Evolutionary conservation across 2,888 invertebrate species (phyloP).

Genomic region (Synanthedon myopaeformis): DNA sequence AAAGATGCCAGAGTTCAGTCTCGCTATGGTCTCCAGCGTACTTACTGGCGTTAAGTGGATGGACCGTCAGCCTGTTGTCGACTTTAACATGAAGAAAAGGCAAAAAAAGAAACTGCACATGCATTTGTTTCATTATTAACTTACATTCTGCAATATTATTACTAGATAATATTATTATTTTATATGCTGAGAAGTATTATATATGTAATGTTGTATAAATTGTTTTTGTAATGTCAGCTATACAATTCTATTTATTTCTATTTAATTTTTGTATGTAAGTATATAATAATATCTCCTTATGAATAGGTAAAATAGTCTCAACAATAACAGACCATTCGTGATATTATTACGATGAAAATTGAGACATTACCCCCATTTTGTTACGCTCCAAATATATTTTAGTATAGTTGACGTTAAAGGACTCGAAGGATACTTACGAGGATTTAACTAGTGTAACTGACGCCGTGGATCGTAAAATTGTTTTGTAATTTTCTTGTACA

Average conservation of each 20-base stretch:
- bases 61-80: neutral
- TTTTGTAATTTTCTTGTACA: neutral
- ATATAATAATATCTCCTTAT: too few species aligned
- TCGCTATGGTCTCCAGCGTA: neutral
- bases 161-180: too few species aligned
- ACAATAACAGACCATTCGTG: too few species aligned
- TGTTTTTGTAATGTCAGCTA: too few species aligned
- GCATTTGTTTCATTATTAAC: too few species aligned
- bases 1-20: neutral
- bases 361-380: slow-evolving; percentile 35
- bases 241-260: too few species aligned
- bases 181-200: too few species aligned
- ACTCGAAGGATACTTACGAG: neutral
- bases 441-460: neutral
- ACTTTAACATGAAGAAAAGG: neutral
- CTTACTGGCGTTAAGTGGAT: neutral
- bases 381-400: slow-evolving; percentile 28
- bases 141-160: too few species aligned
- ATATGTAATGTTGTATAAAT: too few species aligned
- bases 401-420: neutral
- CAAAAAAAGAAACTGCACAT: too few species aligned
- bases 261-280: too few species aligned
- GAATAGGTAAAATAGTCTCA: too few species aligned
- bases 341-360: slow-evolving; percentile 23
- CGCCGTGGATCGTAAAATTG: neutral